Percentiles rank a stretch among this genome's conserved stretches.
Conservation (phyloP, 2,888 invertebrate species). For the Dicycla oo region DNA sequence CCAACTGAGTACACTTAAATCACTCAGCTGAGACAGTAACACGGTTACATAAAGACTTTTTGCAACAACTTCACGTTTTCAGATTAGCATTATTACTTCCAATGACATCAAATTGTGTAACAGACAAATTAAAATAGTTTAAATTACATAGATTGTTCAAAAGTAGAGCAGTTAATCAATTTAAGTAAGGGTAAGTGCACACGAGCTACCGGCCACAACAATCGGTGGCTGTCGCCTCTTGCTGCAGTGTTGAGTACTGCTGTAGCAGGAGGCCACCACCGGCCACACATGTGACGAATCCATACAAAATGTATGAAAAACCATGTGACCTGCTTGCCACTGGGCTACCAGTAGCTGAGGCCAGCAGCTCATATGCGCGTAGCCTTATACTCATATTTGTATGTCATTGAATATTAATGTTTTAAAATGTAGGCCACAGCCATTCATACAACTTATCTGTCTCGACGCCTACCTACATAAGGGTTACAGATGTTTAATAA, state of each 20-base stretch:
- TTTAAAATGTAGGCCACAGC: slow-evolving; percentile 46
- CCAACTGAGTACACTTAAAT: slow-evolving; percentile 19
- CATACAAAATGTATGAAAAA: too few species aligned
- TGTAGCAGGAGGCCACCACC: too few species aligned
- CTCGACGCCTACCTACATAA: slow-evolving; percentile 36
- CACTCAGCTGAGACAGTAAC: slow-evolving; percentile 31
- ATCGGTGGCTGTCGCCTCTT: too few species aligned
- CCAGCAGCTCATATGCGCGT: too few species aligned
- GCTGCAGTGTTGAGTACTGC: too few species aligned
- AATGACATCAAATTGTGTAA: slow-evolving; percentile 44
- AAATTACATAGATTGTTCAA: slow-evolving; percentile 7
- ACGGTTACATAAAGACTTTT: slow-evolving; percentile 60
- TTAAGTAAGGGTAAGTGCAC: slow-evolving; percentile 4
- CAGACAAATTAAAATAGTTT: slow-evolving; percentile 26
- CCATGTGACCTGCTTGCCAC: too few species aligned
- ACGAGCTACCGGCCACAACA: too few species aligned
- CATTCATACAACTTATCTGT: slow-evolving; percentile 38
- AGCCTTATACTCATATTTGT: slow-evolving; percentile 26
- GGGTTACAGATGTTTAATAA: slow-evolving; percentile 63
- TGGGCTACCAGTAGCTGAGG: too few species aligned
- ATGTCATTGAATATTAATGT: slow-evolving; percentile 50
- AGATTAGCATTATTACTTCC: slow-evolving; percentile 23
- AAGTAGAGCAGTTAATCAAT: slow-evolving; percentile 46
- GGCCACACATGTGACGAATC: too few species aligned
- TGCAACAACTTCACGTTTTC: slow-evolving; percentile 25